Percentiles rank a stretch among this genome's conserved stretches.
These are phyloP conservation scores for Leptothorax acervorum DNA, from an alignment of 2,888 invertebrate species.

Conservation along the genomic window DNA sequence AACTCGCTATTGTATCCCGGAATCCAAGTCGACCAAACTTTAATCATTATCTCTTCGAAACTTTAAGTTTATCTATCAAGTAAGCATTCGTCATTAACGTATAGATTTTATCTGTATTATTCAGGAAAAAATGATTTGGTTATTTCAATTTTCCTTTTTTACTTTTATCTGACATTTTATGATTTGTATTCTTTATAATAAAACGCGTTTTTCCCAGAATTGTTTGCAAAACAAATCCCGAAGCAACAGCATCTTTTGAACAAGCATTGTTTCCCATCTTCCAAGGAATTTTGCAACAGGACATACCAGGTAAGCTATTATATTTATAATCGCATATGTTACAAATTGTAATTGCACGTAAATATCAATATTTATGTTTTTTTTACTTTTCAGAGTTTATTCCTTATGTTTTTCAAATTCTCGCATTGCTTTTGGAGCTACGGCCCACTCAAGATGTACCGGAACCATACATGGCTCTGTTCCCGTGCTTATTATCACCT, in stretches of 20 bases:
- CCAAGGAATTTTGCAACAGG: constrained; percentile 97
- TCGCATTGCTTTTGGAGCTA: constrained; percentile 95
- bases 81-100: constrained; percentile 84
- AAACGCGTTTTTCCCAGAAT: constrained; percentile 87
- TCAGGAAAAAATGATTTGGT: not conserved
- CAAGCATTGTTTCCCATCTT: constrained; percentile 97
- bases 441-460: constrained; percentile 89
- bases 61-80: constrained; percentile 95
- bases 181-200: not conserved
- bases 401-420: constrained; percentile 99
- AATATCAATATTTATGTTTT: constrained; percentile 14
- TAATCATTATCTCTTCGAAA: constrained; percentile 99
- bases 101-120: not conserved
- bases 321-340: not conserved
- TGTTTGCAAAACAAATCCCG: constrained; percentile 93
- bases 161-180: not conserved
- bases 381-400: constrained; percentile 92
- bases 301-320: constrained; percentile 91
- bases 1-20: constrained; percentile 93
- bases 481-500: constrained; percentile 96
- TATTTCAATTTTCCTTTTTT: not conserved
- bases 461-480: constrained; percentile 94
- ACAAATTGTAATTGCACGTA: constrained; percentile 8
- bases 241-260: constrained; percentile 95
- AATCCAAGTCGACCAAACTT: constrained; percentile 99